Base-by-base conservation (phyloP, 2,888 invertebrate genomes). In the Zele albiditarsus region DNA sequence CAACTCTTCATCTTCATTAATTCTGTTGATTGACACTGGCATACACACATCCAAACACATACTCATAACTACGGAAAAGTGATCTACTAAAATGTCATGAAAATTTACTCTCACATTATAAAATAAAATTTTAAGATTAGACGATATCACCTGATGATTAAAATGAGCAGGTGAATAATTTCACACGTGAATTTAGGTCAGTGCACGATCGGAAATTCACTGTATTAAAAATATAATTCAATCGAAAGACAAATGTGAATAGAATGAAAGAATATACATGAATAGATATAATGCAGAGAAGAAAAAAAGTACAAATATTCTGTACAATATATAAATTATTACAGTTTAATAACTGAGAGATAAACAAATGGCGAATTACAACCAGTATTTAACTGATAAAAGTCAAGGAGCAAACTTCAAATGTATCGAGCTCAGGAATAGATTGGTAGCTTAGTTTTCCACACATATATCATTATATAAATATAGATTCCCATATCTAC, bases 401-500 rank as follows among this genome's bases (percentile, higher is more conserved):
- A 53, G n/a, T 53, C 53, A 53, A 8, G 20, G 20, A 53, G n/a
- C 20, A 20, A 53, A 53, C 53, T 20, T 53, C 20, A 53, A 23
- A 53, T 53, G 53, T 53, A 20, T 53, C 8, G 6, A 53, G 53
- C 23, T 53, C n/a, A 20, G 20, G n/a, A 53, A 53, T 53, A 53
- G 53, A 53, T 53, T 53, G 53, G 53, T 5, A 20, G 53, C 23
- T 20, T 53, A 20, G 8, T 53, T 53, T 53, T 46, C 10, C 14
- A 42, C 31, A 31, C 31, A 42, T 10, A 42, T 42, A 42, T 42
- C 42, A 14, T 42, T n/a, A 16, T n/a, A 46, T 46, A n/a, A n/a
- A 46, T 46, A 53, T 38, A 38, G 38, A 38, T 20, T 53, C 53
- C 53, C 53, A 20, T 53, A 53, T 53, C 53, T 53, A 53, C 23